Evolutionary conservation across 2,888 invertebrate genomes (phyloP).

Genomic region (Trichogramma evanescens): DNA sequence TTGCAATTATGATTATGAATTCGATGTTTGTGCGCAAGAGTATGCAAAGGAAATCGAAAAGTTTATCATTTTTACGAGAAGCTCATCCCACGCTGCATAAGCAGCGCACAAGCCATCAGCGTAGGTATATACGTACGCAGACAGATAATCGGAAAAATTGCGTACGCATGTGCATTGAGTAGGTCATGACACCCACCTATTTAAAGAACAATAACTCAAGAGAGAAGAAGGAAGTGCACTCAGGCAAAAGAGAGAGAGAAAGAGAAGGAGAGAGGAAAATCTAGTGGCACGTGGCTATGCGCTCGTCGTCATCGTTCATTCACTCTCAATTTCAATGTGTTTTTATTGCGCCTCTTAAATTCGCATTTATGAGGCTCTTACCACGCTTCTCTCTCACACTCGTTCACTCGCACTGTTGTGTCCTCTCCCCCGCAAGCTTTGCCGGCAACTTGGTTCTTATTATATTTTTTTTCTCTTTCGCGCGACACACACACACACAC

Average conservation of each 20-base stretch:
- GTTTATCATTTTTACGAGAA: too few relatives aligned
- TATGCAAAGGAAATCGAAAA: neutral
- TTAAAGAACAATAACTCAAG: neutral
- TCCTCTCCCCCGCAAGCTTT: constrained; percentile 9
- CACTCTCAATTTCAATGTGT: constrained; percentile 49
- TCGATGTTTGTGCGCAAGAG: neutral
- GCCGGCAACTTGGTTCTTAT: too few relatives aligned
- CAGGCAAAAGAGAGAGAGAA: constrained; percentile 19
- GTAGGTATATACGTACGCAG: too few relatives aligned
- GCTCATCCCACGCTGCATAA: neutral
- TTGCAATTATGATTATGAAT: too few relatives aligned
- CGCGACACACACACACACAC: neutral
- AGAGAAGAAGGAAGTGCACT: neutral
- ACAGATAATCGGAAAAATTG: neutral
- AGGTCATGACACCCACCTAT: neutral
- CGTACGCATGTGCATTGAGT: neutral
- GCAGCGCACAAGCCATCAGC: neutral
- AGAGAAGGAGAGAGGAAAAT: constrained; percentile 18
- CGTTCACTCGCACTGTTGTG: constrained; percentile 11
- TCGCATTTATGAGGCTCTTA: constrained; percentile 49
- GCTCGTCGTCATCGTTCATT: constrained; percentile 31
- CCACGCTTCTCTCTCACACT: constrained; percentile 34
- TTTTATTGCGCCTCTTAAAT: constrained; percentile 49
- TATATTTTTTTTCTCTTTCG: constrained; percentile 8
- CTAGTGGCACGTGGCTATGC: constrained; percentile 34